A percentile compares a stretch with the other conserved stretches of the same genome.
These are phyloP conservation scores for Gymnobelideus leadbeateri DNA, from an alignment of 2,113 vertebrate species.

Conservation along the genomic window DNA sequence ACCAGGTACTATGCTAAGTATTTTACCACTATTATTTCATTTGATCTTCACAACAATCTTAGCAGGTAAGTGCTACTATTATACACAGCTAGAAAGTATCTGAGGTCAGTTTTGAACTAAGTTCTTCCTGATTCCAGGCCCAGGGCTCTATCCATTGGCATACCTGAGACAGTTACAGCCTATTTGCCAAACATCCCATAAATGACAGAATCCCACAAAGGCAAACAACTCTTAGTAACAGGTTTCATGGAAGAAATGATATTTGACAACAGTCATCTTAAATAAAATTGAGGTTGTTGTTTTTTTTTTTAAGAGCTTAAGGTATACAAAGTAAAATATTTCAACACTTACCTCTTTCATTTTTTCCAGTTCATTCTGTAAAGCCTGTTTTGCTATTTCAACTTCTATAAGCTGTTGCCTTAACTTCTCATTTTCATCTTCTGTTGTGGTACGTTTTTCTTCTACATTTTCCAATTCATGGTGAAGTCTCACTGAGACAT, in stretches of 20 bases:
- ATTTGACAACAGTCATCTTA: slow-evolving; percentile 31
- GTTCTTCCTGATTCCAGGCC: neutral
- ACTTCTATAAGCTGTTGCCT: slow-evolving; percentile 97
- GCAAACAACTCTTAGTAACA: neutral
- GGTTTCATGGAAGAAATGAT: slow-evolving; percentile 13
- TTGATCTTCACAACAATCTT: neutral
- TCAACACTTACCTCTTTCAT: slow-evolving; percentile 93
- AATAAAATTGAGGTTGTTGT: neutral
- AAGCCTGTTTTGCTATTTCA: slow-evolving; percentile 95
- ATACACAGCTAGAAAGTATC: neutral
- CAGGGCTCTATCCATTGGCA: neutral
- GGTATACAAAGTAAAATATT: slow-evolving; percentile 32
- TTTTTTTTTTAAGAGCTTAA: slow-evolving; percentile 31
- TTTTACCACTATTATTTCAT: neutral
- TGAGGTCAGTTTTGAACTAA: neutral
- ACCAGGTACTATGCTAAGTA: neutral
- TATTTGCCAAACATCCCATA: neutral
- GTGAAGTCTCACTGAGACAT: slow-evolving; percentile 97
- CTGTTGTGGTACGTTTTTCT: slow-evolving; percentile 96
- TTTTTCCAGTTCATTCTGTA: slow-evolving; percentile 97
- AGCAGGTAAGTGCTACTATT: neutral
- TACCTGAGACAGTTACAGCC: neutral
- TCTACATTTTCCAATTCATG: slow-evolving; percentile 98
- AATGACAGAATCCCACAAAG: neutral
- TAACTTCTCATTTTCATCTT: slow-evolving; percentile 97